Percentiles rank a stretch among this genome's conserved stretches.
phyloP scores from a whole-genome alignment of 2,888 invertebrate species.

The Nephrotoma appendiculata region DNA sequence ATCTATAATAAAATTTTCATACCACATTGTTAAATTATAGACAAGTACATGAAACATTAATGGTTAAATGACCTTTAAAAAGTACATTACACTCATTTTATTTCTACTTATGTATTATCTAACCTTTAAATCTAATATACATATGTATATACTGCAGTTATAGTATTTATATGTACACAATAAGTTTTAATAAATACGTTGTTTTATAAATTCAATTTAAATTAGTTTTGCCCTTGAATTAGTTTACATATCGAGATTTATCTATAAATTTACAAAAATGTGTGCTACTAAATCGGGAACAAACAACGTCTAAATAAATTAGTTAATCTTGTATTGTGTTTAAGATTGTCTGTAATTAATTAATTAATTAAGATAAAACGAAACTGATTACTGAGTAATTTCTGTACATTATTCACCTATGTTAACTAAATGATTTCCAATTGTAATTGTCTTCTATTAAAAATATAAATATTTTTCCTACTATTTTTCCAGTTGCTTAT shows the following conservation, averaged over 20 bases:
- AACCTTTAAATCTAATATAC: neutral
- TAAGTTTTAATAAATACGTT: neutral
- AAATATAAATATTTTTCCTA: neutral
- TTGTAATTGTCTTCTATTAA: neutral
- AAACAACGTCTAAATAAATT: neutral
- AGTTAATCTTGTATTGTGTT: neutral
- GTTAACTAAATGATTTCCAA: neutral
- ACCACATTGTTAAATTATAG: neutral
- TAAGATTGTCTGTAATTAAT: neutral
- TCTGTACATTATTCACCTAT: neutral
- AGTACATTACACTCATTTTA: neutral
- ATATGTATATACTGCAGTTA: neutral
- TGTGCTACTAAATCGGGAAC: neutral
- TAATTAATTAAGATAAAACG: neutral
- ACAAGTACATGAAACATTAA: neutral
- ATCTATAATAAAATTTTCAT: neutral
- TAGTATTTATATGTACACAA: neutral
- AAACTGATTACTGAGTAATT: neutral
- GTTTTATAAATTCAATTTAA: neutral
- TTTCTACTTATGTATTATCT: neutral
- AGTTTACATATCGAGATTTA: neutral
- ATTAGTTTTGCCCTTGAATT: constrained; percentile 1
- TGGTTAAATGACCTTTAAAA: neutral
- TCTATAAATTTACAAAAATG: neutral
- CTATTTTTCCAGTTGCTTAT: neutral